Evolutionary conservation across 2,797 vertebrate genomes (phyloP).

Genomic region (Halcyon smyrnensis): DNA sequence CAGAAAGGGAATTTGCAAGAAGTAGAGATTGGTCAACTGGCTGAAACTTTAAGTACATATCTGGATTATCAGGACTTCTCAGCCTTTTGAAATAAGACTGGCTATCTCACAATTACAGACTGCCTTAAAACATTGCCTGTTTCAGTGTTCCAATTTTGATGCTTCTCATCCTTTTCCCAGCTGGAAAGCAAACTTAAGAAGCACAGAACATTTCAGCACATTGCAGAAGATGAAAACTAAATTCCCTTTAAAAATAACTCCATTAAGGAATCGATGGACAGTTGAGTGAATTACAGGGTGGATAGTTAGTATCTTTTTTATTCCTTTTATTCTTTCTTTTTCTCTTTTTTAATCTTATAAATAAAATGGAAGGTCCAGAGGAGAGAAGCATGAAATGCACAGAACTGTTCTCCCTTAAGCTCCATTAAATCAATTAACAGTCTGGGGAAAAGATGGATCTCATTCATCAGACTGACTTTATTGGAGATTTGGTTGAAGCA

Average conservation of each 20-base stretch:
- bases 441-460: neutral
- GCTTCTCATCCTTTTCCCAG: neutral
- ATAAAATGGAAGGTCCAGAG: neutral
- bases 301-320: neutral
- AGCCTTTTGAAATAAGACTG: neutral
- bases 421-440: slow-evolving; percentile 31
- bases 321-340: neutral
- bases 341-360: neutral
- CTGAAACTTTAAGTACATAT: neutral
- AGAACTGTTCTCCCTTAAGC: neutral
- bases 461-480: neutral
- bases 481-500: neutral
- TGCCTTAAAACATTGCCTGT: neutral
- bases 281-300: neutral
- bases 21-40: neutral
- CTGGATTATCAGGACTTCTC: neutral
- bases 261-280: neutral
- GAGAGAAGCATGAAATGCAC: neutral
- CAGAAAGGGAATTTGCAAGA: neutral
- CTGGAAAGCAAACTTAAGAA: neutral
- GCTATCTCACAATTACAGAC: neutral
- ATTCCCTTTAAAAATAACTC: neutral
- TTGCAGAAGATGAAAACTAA: neutral
- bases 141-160: neutral
- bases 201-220: neutral